Conservation (phyloP, 2,113 vertebrate genomes). For the Gasterosteus nipponicus region DNA sequence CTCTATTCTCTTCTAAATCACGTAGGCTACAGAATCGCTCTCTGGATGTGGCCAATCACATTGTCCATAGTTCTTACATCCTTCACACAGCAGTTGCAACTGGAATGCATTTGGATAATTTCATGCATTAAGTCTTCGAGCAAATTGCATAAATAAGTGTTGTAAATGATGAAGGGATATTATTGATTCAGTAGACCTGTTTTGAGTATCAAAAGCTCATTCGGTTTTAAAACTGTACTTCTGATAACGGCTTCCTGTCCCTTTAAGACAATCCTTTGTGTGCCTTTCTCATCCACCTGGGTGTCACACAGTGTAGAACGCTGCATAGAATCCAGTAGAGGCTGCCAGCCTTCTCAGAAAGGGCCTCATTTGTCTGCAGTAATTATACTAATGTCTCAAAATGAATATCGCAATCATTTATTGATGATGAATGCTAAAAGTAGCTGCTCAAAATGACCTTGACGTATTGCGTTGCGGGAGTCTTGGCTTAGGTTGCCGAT, state of each 20-base stretch:
- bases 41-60: neutral
- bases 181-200: neutral
- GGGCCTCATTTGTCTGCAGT: conserved; percentile 30
- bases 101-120: too few species aligned
- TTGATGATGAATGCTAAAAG: conserved; percentile 43
- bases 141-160: neutral
- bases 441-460: conserved; percentile 28
- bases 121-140: neutral
- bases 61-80: too few species aligned
- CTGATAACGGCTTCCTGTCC: neutral
- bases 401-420: conserved; percentile 35
- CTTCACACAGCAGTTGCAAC: neutral
- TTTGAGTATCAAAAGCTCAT: neutral
- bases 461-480: conserved; percentile 15
- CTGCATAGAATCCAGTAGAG: neutral
- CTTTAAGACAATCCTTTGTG: neutral
- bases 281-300: neutral
- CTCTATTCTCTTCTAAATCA: neutral
- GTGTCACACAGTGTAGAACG: neutral
- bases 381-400: conserved; percentile 33
- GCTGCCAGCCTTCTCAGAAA: neutral
- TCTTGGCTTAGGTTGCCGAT: conserved; percentile 14
- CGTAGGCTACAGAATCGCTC: neutral
- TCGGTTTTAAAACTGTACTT: neutral
- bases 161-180: too few species aligned